Conservation (phyloP, 1,140 invertebrate genomes). For the Drosophila eugracilis region DNA sequence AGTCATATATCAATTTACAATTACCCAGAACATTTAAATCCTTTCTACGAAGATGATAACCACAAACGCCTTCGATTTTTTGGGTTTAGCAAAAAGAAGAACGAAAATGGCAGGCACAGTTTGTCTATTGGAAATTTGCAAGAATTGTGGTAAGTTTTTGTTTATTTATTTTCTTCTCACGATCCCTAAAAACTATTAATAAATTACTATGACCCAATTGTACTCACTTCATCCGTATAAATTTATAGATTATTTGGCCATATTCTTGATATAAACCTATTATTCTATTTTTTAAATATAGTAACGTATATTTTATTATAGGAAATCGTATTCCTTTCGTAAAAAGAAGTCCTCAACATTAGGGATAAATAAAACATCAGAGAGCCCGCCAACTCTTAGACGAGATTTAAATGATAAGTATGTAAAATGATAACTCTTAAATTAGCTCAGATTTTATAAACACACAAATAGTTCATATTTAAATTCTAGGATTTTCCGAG, state of each 20-base stretch:
- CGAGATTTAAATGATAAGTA: slow-evolving; percentile 42
- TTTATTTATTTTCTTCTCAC: background rate
- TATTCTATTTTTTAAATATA: background rate
- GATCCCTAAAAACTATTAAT: slow-evolving; percentile 4
- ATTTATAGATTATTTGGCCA: background rate
- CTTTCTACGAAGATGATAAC: slow-evolving; percentile 89
- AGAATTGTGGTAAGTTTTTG: slow-evolving; percentile 85
- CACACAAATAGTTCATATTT: slow-evolving; percentile 11
- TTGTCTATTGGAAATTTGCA: slow-evolving; percentile 86
- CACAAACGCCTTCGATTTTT: slow-evolving; percentile 87
- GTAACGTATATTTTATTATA: slow-evolving; percentile 25
- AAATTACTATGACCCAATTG: background rate
- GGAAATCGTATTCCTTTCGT: slow-evolving; percentile 77
- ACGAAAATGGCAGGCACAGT: slow-evolving; percentile 85
- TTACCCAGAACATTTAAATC: slow-evolving; percentile 90
- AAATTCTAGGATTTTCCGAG: slow-evolving; percentile 36
- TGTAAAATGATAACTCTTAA: background rate
- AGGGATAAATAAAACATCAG: slow-evolving; percentile 84
- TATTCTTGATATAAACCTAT: background rate
- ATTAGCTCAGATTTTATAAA: background rate
- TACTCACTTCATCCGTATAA: background rate
- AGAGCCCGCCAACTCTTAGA: slow-evolving; percentile 77
- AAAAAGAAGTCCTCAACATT: slow-evolving; percentile 84
- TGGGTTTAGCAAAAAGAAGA: slow-evolving; percentile 84
- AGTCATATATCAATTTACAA: slow-evolving; percentile 87